phyloP scores from a whole-genome alignment of 2,888 invertebrate species.

The Drosophila anceps region DNA sequence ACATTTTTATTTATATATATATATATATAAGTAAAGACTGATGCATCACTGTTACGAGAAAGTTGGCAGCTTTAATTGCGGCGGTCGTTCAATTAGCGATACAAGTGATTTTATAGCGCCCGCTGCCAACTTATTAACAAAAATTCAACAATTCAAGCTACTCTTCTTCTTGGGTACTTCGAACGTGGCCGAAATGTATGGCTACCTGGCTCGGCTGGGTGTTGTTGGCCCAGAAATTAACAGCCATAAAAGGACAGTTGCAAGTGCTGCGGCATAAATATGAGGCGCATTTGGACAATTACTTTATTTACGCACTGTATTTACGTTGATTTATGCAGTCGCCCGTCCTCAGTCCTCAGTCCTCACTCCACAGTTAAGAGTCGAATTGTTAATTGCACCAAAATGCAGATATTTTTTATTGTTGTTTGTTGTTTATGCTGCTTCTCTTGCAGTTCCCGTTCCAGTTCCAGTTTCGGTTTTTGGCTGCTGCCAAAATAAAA shows the following conservation, averaged over 20 bases:
- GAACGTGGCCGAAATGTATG: constrained; percentile 14
- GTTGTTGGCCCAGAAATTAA: constrained; percentile 77
- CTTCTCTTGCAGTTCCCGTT: constrained; percentile 13
- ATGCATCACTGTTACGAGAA: constrained; percentile 55
- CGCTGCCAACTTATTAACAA: constrained; percentile 44
- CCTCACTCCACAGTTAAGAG: neutral
- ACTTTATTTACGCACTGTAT: constrained; percentile 79
- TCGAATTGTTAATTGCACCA: constrained; percentile 76
- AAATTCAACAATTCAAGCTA: neutral
- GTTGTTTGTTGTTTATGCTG: neutral
- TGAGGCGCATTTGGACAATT: constrained; percentile 67
- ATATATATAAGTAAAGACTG: constrained; percentile 8
- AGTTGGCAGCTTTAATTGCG: constrained; percentile 69
- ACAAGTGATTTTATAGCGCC: constrained; percentile 80
- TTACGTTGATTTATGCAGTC: constrained; percentile 77
- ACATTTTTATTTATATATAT: neutral
- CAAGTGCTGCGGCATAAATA: constrained; percentile 45
- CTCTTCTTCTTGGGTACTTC: constrained; percentile 13
- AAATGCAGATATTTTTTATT: constrained; percentile 65
- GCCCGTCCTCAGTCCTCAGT: constrained; percentile 9
- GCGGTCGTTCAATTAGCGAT: constrained; percentile 69
- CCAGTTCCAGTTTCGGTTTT: constrained; percentile 43
- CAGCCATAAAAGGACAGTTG: constrained; percentile 42
- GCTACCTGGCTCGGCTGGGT: constrained; percentile 50
- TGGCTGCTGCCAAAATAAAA: constrained; percentile 50